Evolutionary conservation across 2,113 vertebrate species (phyloP), one percentile per base, ranked within the genome.

Genomic region (Erinaceus europaeus): DNA sequence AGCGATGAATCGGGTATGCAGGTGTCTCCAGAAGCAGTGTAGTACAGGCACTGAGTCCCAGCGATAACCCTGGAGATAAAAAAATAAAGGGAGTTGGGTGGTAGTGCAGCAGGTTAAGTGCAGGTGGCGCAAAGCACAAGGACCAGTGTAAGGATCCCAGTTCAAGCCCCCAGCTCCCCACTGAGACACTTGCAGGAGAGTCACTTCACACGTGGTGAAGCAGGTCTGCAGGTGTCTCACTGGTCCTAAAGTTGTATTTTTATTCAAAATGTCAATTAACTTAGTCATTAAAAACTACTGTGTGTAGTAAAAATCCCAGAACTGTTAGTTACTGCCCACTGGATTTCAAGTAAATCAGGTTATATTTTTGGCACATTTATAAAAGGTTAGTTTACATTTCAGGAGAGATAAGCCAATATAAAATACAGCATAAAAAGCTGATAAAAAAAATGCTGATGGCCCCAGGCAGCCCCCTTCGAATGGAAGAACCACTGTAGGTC

Each of bases 191-290:
- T n/a, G n/a, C n/a, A n/a, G n/a, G n/a, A n/a, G n/a, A n/a, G n/a
- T n/a, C n/a, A n/a, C n/a, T n/a, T n/a, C n/a, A n/a, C n/a, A n/a
- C n/a, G n/a, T n/a, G n/a, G n/a, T n/a, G n/a, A n/a, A n/a, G n/a
- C n/a, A n/a, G n/a, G n/a, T n/a, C n/a, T n/a, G n/a, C n/a, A n/a
- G n/a, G n/a, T n/a, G n/a, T n/a, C n/a, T n/a, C n/a, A n/a, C n/a
- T n/a, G n/a, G n/a, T n/a, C n/a, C n/a, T n/a, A n/a, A n/a, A n/a
- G 86, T 12, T 95, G 88, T 74, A 88, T 95, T 96, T 96, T 88
- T 96, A 96, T 94, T 96, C 90, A 94, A 94, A 96, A 75, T 74
- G 95, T 84, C 78, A 93, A 55, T 95, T n/a, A 94, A 92, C 62
- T 83, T 59, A 84, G 36, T 90, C 82, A 40, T 87, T 90, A 83